Base-by-base conservation (phyloP, 1,140 invertebrate species). In the Dendroctonus ponderosae region DNA sequence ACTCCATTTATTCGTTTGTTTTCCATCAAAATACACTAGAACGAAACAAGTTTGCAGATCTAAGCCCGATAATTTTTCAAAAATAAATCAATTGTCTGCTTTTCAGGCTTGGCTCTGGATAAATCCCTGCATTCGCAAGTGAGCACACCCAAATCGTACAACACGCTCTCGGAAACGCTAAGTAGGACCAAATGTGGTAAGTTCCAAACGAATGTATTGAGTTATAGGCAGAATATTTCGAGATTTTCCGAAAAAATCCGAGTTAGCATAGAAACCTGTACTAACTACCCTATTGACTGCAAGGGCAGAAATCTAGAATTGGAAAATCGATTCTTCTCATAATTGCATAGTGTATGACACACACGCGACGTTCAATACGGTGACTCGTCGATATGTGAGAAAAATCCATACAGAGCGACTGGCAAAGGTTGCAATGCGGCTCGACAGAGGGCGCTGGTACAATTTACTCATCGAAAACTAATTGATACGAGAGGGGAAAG, bases 151-250 rank as follows among this genome's bases (percentile, higher is more conserved):
- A 77, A 77, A 67, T 65, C 70, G 7, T 77, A 76, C 69, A 77
- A 75, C 60, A 76, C 71, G 52, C 66, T 77, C 42, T 68, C 71
- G 12, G 75, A 77, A 61, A 72, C 66, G 15, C 70, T 77, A 14
- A 70, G 71, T 50, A 66, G 75, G 69, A 69, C 72, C 9, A 77
- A 77, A 70, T 75, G 75, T 69, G 75, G 75, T 77, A 71, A 77
- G 75, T 76, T 37, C 9, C 40, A 0, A 54, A 54, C 1, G 3
- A 37, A 37, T 54, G 40, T 37, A 5, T 54, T 8, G 8, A 52
- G 5, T 3, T 26, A n/a, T 52, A 8, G n/a, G 3, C 11, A 46
- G 12, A 46, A 9, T 46, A 9, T 11, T 46, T 46, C 4, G 8
- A 46, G 1, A 4, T 46, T 11, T 46, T 46, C 43, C 43, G 8